Base-by-base conservation (phyloP, 2,888 invertebrate genomes). In the Sussaba pulchella region DNA sequence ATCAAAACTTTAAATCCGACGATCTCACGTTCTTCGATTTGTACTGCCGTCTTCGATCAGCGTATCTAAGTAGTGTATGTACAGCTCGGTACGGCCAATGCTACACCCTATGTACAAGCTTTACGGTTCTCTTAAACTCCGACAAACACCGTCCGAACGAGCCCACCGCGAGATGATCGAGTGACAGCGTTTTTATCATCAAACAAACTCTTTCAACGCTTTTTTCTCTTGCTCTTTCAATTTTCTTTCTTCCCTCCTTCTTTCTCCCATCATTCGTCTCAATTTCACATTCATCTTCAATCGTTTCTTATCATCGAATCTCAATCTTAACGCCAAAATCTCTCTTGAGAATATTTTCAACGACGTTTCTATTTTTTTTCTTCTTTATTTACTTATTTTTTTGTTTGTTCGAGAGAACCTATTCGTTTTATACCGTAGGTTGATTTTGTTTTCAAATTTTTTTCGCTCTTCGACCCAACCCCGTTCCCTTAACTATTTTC, bases 1-100 rank as follows among this genome's bases (percentile, higher is more conserved):
- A 61, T 74, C 64, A 54, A 54, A 72, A 71, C 26, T 54, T 41
- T 26, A 31, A 5, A 54, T 54, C 64, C 71, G 61, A 54, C 67
- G 43, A 26, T 66, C 24, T 64, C 67, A 14, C 43, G 52, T 66
- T 78, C 39, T 76, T 67, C 73, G 54, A 77, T 76, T 64, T 64
- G 61, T 66, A 72, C 70, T 70, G 70, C 78, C 74, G 77, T 81
- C 57, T 39, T 70, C 50, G 66, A 81, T 77, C 66, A 70, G 59
- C 72, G 77, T 73, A 70, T 82, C 81, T 80, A 80, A 72, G 47
- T 78, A 74, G 78, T 83, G 81, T 82, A 83, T 82, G 74, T 83
- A 83, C 83, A 83, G 71, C 77, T 70, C 66, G 59, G 63, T 71
- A 78, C 78, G 72, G 75, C 81, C 70, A 78, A 67, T 83, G 83